Percentiles rank a stretch among this genome's conserved stretches.
Conservation (phyloP, 2,113 vertebrate species). For the Pteropus alecto region DNA sequence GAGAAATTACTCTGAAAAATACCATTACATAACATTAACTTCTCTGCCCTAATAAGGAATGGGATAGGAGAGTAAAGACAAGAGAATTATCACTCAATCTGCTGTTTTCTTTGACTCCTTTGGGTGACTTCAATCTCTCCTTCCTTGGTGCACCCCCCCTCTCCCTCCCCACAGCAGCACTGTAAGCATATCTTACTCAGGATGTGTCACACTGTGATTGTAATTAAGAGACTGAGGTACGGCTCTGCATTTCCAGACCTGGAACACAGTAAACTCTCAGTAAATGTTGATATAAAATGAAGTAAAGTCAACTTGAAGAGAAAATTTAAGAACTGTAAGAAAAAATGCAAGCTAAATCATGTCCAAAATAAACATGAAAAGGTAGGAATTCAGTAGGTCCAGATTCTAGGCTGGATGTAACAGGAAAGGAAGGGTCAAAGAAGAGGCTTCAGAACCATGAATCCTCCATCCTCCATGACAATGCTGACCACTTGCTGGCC, state of each 20-base stretch:
- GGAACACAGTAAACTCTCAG: background rate
- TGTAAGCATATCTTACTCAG: background rate
- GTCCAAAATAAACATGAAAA: background rate
- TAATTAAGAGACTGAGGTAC: background rate
- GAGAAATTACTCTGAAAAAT: background rate
- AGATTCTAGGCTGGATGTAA: background rate
- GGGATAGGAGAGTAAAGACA: background rate
- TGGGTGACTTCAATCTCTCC: background rate
- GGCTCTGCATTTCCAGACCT: background rate
- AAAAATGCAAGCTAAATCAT: background rate
- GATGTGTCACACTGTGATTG: background rate
- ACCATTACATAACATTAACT: background rate
- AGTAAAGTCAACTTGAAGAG: background rate
- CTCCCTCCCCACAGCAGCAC: background rate
- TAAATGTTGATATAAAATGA: background rate
- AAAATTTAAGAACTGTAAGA: slow-evolving; percentile 12
- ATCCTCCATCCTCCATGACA: background rate
- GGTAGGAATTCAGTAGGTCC: background rate
- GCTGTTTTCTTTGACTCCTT: background rate
- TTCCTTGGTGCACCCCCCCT: background rate
- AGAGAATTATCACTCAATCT: background rate
- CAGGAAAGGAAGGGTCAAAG: background rate
- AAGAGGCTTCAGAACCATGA: background rate
- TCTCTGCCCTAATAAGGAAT: background rate
- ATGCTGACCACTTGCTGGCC: background rate